Evolutionary conservation across 2,888 invertebrate genomes (phyloP).

Genomic region (Ennomos fuscantarius): DNA sequence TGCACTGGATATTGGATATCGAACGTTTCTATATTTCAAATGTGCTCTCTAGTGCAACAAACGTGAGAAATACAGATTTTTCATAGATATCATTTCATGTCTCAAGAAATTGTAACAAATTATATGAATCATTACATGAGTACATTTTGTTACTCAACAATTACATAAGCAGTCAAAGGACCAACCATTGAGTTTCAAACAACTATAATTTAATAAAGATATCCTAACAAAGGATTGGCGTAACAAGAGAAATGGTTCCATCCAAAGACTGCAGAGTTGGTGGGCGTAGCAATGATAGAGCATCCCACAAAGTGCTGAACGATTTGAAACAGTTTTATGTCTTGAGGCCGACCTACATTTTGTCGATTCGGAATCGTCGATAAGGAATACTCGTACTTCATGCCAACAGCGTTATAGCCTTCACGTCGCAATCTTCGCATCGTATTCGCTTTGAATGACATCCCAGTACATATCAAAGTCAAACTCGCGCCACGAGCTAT

Average conservation of each 20-base stretch:
- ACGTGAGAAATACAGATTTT: no score
- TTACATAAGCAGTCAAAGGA: constrained; percentile 4
- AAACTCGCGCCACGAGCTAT: no score
- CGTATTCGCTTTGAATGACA: no score
- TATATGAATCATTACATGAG: no score
- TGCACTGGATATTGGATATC: no score
- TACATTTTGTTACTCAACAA: neutral
- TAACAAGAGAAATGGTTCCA: constrained; percentile 27
- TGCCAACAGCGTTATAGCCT: neutral
- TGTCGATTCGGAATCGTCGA: no score
- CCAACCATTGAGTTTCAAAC: constrained; percentile 9
- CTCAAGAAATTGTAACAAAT: no score
- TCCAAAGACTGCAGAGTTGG: constrained; percentile 15
- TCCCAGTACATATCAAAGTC: no score
- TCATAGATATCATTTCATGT: no score
- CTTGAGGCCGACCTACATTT: constrained; percentile 11
- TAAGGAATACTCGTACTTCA: constrained; percentile 8
- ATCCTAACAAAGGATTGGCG: constrained; percentile 24
- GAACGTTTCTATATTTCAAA: no score
- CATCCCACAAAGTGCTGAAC: constrained; percentile 13
- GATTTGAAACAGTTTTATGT: constrained; percentile 19
- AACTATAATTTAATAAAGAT: constrained; percentile 11
- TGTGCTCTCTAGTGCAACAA: no score
- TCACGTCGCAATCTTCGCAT: no score
- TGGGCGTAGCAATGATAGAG: constrained; percentile 26